Evolutionary conservation across 1,140 invertebrate genomes (phyloP).

Genomic region (Asobara japonica): DNA sequence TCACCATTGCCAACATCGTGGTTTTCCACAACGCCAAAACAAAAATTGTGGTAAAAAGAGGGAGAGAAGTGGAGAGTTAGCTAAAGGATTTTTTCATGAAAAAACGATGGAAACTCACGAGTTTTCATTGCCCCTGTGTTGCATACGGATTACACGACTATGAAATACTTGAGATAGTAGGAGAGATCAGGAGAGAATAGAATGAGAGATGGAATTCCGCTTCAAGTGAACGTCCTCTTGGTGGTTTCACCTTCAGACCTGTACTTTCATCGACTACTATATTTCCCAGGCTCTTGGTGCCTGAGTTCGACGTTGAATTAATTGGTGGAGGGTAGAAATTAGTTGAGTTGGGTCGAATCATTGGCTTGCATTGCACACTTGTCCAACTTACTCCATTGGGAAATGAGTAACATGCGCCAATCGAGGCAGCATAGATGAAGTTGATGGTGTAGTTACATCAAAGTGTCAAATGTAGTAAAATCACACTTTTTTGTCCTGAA

Average conservation of each 20-base stretch:
- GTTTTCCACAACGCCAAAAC: conserved; percentile 42
- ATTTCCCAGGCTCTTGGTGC: not conserved
- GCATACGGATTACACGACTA: not conserved
- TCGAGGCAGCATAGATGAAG: not conserved
- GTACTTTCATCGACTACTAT: not conserved
- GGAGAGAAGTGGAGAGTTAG: not conserved
- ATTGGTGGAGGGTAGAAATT: conserved; percentile 12
- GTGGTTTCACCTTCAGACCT: conserved; percentile 21
- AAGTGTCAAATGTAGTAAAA: not conserved
- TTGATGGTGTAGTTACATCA: not conserved
- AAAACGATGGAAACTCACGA: not conserved
- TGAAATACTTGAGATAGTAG: not conserved
- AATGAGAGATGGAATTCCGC: not conserved
- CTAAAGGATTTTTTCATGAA: not conserved
- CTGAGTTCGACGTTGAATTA: conserved; percentile 31
- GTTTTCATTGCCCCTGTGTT: not conserved
- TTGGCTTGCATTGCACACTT: not conserved
- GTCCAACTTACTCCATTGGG: not conserved
- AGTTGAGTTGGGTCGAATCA: conserved; percentile 8
- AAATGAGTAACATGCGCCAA: conserved; percentile 1
- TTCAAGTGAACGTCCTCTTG: not conserved
- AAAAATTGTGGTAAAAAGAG: conserved; percentile 39
- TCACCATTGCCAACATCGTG: conserved; percentile 50
- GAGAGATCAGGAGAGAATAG: not conserved
- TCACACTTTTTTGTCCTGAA: not conserved